Evolutionary conservation across 2,888 invertebrate species (phyloP).

Genomic region (Alitta virens): DNA sequence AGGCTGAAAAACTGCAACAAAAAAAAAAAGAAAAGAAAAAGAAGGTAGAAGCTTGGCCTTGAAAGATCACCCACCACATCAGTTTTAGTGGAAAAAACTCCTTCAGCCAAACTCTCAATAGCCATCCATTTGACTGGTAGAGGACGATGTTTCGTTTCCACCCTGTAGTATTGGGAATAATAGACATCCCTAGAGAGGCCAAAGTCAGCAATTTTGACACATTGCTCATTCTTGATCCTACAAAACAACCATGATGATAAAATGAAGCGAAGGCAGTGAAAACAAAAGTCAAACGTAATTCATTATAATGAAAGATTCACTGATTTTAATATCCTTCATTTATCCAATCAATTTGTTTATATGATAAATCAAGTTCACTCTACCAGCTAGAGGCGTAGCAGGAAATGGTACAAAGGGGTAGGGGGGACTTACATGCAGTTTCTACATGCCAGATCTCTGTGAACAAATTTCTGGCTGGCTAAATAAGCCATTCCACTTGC

Average conservation of each 20-base stretch:
- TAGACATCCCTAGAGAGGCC: slow-evolving; percentile 27
- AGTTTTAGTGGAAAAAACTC: slow-evolving; percentile 19
- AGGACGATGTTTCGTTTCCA: slow-evolving; percentile 14
- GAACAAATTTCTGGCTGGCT: slow-evolving; percentile 14
- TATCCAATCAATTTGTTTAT: too few relatives aligned
- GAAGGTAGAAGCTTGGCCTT: background rate
- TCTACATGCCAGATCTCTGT: slow-evolving; percentile 18
- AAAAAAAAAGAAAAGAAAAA: too few relatives aligned
- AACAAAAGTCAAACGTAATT: too few relatives aligned
- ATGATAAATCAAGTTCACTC: too few relatives aligned
- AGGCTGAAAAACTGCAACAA: too few relatives aligned
- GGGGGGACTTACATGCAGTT: slow-evolving; percentile 20
- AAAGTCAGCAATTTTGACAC: slow-evolving; percentile 27
- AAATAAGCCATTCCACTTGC: slow-evolving; percentile 34
- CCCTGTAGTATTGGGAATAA: slow-evolving; percentile 20
- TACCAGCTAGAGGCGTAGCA: too few relatives aligned
- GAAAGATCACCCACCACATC: slow-evolving; percentile 20
- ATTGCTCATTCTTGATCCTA: slow-evolving; percentile 20
- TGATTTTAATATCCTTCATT: too few relatives aligned
- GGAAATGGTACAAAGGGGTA: too few relatives aligned
- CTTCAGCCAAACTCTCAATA: slow-evolving; percentile 19
- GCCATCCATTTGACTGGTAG: slow-evolving; percentile 29
- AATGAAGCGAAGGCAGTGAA: too few relatives aligned
- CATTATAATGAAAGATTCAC: too few relatives aligned
- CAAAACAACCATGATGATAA: too few relatives aligned